Percentiles rank a stretch among this genome's conserved stretches.
Conservation (phyloP, 2,888 invertebrate species). For the Strigamia crassipes region DNA sequence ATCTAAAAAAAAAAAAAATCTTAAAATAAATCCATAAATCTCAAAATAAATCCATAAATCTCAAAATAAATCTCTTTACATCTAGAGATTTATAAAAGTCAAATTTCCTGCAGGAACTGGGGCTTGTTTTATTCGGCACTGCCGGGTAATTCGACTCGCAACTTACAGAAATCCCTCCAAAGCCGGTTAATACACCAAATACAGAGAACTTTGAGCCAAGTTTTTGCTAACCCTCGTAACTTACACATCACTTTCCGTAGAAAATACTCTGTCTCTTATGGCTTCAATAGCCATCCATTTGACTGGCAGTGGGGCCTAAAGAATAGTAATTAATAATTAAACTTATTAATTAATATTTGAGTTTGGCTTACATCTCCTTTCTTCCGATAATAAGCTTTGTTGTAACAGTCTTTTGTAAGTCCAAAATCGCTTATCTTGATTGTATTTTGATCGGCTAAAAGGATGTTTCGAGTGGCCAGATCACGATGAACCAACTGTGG, state of each 20-base stretch:
- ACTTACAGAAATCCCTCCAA: too few species aligned
- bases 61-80: too few species aligned
- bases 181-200: too few species aligned
- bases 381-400: slow-evolving; percentile 59
- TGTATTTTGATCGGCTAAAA: slow-evolving; percentile 60
- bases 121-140: too few species aligned
- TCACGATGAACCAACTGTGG: slow-evolving; percentile 62
- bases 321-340: background rate
- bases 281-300: slow-evolving; percentile 62
- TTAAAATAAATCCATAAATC: too few species aligned
- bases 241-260: slow-evolving; percentile 61
- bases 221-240: too few species aligned
- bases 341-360: slow-evolving; percentile 44
- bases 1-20: too few species aligned
- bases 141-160: too few species aligned
- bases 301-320: slow-evolving; percentile 57
- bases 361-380: slow-evolving; percentile 58
- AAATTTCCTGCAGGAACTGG: too few species aligned
- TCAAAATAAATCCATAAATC: too few species aligned
- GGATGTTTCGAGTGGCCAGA: slow-evolving; percentile 60
- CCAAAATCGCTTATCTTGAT: slow-evolving; percentile 63
- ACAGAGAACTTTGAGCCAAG: too few species aligned
- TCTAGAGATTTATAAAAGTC: too few species aligned
- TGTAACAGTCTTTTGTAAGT: slow-evolving; percentile 60
- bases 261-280: slow-evolving; percentile 59